A percentile compares a stretch with the other conserved stretches of the same genome.
These are phyloP conservation scores for Aricia agestis DNA, from an alignment of 1,140 invertebrate genomes.

Conservation along the genomic window DNA sequence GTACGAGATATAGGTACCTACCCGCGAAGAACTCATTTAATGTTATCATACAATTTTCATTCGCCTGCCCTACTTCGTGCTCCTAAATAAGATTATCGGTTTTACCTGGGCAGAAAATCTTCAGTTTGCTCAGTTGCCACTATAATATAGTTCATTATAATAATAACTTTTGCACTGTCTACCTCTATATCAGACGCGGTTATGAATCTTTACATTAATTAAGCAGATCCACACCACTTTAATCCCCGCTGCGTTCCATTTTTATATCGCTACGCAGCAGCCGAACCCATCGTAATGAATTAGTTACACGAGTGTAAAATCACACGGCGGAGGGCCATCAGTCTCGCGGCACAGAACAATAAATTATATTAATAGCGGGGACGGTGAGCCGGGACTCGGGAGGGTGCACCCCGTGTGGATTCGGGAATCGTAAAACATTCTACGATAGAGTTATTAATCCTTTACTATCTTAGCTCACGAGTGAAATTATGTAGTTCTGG, in stretches of 20 bases:
- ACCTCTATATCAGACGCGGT: too few relatives aligned
- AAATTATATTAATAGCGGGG: slow-evolving; percentile 3
- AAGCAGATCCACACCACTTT: not conserved
- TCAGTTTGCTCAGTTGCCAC: too few relatives aligned
- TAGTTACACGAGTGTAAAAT: slow-evolving; percentile 1
- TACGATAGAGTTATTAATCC: not conserved
- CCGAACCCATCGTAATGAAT: not conserved
- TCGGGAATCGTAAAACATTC: not conserved
- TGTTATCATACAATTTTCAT: too few relatives aligned
- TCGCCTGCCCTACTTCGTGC: too few relatives aligned
- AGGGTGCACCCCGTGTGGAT: not conserved
- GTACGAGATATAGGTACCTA: not conserved
- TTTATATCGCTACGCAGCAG: not conserved
- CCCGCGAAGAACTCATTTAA: not conserved
- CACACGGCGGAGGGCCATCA: not conserved
- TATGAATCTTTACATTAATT: not conserved
- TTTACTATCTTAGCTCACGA: too few relatives aligned
- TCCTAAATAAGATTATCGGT: too few relatives aligned
- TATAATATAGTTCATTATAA: too few relatives aligned
- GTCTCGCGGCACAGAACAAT: not conserved
- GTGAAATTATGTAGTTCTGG: too few relatives aligned
- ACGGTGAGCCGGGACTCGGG: not conserved
- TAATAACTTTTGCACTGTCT: too few relatives aligned
- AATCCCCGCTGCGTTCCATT: not conserved
- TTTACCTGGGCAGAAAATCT: too few relatives aligned